Percentiles rank a stretch among this genome's conserved stretches.
These are phyloP conservation scores for Serilophus lunatus DNA, from an alignment of 2,113 vertebrate genomes.

Conservation along the genomic window DNA sequence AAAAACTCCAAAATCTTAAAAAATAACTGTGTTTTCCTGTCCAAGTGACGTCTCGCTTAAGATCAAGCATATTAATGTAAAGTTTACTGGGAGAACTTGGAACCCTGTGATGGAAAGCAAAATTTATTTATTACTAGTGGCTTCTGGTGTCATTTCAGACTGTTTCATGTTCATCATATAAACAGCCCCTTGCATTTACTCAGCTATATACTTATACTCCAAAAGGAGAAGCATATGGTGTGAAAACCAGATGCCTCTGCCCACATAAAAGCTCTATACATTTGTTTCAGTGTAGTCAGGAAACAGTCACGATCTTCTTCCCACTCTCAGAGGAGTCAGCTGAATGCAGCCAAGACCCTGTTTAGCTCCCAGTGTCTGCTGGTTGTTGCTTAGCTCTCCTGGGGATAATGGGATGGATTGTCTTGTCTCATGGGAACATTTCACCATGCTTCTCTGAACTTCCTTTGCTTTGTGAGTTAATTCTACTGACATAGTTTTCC, in stretches of 20 bases:
- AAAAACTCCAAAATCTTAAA: not conserved
- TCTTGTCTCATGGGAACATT: not conserved
- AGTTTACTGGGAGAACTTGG: not conserved
- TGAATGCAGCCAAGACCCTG: not conserved
- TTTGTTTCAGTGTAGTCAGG: slow-evolving; percentile 59
- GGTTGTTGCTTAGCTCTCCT: not conserved
- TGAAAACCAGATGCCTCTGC: slow-evolving; percentile 55
- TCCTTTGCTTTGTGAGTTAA: not conserved
- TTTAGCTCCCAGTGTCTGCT: not conserved
- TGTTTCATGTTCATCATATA: slow-evolving; percentile 23
- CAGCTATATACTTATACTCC: slow-evolving; percentile 34
- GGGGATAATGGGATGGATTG: not conserved
- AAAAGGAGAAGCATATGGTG: slow-evolving; percentile 54
- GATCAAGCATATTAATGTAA: not conserved
- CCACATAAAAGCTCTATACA: slow-evolving; percentile 59
- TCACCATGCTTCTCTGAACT: not conserved
- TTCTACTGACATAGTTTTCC: not conserved
- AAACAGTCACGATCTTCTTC: slow-evolving; percentile 67
- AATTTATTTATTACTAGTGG: slow-evolving; percentile 27
- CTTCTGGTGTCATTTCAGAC: slow-evolving; percentile 16
- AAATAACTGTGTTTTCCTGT: not conserved
- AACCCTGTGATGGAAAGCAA: not conserved
- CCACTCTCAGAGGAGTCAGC: slow-evolving; percentile 48
- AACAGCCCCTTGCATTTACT: slow-evolving; percentile 53
- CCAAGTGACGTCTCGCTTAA: not conserved